phyloP scores from a whole-genome alignment of 2,888 invertebrate species.

The Dinocampus coccinellae region DNA sequence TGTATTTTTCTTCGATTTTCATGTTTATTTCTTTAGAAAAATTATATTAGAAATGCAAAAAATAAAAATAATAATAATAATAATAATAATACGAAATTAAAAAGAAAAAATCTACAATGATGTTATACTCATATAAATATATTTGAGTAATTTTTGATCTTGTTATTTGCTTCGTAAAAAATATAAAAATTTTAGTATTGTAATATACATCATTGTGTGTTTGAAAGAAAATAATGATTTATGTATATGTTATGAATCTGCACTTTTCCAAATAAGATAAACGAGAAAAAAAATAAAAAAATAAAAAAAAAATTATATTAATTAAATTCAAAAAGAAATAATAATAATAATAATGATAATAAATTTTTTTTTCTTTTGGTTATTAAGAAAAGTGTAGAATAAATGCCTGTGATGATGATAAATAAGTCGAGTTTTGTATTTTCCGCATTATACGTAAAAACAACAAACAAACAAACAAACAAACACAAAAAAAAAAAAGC shows the following conservation, averaged over 20 bases:
- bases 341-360: no score
- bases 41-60: not conserved
- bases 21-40: not conserved
- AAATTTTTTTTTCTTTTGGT: not conserved
- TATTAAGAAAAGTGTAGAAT: not conserved
- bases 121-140: not conserved
- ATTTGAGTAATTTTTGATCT: not conserved
- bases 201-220: not conserved
- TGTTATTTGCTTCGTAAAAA: not conserved
- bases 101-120: not conserved
- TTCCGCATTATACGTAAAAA: not conserved
- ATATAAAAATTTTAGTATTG: not conserved
- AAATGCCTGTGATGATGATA: conserved; percentile 1
- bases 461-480: not conserved
- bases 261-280: not conserved
- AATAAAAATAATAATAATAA: not conserved
- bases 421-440: not conserved
- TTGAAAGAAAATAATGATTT: not conserved
- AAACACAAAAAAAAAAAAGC: not conserved
- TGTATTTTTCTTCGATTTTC: no score
- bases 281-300: not conserved
- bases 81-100: not conserved
- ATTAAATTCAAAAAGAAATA: not conserved
- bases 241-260: not conserved
- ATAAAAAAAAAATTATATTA: not conserved